Base-by-base conservation (phyloP, 2,888 invertebrate species). In the Sarcophaga carnaria region DNA sequence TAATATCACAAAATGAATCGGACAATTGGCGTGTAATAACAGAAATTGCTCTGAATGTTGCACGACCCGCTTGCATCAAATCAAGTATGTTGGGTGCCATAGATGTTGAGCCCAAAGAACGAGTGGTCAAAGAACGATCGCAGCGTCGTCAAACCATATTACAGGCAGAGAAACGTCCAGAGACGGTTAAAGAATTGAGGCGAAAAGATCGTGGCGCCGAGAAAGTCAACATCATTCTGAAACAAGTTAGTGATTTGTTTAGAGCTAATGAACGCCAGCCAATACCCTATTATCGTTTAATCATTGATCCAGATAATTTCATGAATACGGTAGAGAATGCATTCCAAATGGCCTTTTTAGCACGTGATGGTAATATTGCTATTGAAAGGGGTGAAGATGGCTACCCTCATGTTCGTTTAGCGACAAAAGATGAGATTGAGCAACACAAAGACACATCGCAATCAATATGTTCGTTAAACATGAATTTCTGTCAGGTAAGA, bases 291-390 rank as follows among this genome's bases (percentile, higher is more conserved):
- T 95, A 94, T 86, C 92, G 94, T 87, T 92, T 95, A 45, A 94
- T 95, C 64, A 92, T 95, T 76, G 94, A 95, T 92, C 95, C 95
- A 0, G 90, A 91, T 0, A 93, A 94, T 89, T 95, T 95, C 91
- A 94, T 94, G 86, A 93, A 93, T 84, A 95, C 95, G 2, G 93
- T 95, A 10, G 95, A 95, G 89, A 95, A 95, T 91, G 94, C 95
- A 88, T 94, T 95, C 89, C 95, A 95, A 91, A 93, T 94, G 81
- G 94, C 95, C 1, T 95, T 95, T 92, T 92, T 95, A 71, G 91
- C 94, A 6, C 93, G 94, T 87, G 95, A 95, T 92, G 95, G 95
- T 60, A 92, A 91, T 37, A 91, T 95, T 8, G 90, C 91, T 82
- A 90, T 95, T 67, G 92, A 92, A 85, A 92, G 93, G 84, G 94